phyloP scores from a whole-genome alignment of 2,113 vertebrate genomes.

The Cariama cristata region DNA sequence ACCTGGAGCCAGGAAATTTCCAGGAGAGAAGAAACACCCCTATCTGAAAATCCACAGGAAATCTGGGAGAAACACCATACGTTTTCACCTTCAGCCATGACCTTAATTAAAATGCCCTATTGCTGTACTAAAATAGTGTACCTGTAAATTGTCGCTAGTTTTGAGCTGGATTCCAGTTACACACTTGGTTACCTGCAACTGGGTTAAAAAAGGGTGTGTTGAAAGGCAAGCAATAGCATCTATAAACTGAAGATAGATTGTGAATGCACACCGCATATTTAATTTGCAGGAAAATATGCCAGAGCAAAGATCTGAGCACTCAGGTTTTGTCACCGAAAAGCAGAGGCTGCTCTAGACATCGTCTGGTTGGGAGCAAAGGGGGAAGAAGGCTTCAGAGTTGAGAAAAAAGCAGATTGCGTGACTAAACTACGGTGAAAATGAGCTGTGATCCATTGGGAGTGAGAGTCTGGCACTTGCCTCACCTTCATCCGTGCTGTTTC shows the following conservation, averaged over 20 bases:
- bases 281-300: background rate
- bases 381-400: background rate
- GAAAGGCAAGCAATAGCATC: background rate
- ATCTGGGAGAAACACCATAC: background rate
- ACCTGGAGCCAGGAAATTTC: background rate
- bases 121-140: background rate
- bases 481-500: conserved; percentile 33
- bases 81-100: background rate
- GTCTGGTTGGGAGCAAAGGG: background rate
- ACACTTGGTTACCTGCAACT: background rate
- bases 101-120: background rate
- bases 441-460: background rate
- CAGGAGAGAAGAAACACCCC: background rate
- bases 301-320: background rate
- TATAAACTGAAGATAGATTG: background rate
- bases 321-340: background rate
- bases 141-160: background rate
- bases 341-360: background rate
- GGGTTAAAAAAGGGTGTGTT: background rate
- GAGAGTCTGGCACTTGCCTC: conserved; percentile 49
- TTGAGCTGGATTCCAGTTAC: background rate
- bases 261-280: background rate
- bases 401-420: background rate
- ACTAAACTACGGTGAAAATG: background rate
- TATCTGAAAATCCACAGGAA: background rate